Evolutionary conservation across 2,113 vertebrate genomes (phyloP).

Genomic region (Oplegnathus fasciatus): DNA sequence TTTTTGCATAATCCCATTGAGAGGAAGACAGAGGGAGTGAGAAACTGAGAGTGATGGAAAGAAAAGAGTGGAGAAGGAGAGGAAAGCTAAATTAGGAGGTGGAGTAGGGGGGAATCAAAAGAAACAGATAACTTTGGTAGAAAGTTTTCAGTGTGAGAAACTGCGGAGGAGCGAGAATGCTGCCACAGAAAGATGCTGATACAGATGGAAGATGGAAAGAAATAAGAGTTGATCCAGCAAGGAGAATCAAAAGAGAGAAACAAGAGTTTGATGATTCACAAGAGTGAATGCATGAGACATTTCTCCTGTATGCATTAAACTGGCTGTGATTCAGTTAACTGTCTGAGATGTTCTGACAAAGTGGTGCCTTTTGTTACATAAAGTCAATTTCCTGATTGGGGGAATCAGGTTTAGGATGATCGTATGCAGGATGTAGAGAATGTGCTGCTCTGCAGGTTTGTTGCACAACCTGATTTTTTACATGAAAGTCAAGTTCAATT

Average conservation of each 20-base stretch:
- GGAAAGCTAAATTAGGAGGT: conserved; percentile 4
- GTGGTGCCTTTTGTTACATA: background rate
- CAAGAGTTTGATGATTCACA: background rate
- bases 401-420: background rate
- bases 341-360: background rate
- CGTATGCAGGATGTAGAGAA: background rate
- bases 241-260: background rate
- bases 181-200: background rate
- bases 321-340: background rate
- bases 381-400: background rate
- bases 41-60: conserved; percentile 27
- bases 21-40: conserved; percentile 29
- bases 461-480: background rate
- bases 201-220: background rate
- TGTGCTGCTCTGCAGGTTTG: background rate
- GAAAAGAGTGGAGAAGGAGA: background rate
- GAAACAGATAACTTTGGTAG: background rate
- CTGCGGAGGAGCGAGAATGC: background rate
- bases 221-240: background rate
- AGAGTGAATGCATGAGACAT: background rate
- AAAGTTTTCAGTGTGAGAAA: conserved; percentile 17
- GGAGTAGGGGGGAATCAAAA: background rate
- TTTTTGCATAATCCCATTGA: conserved; percentile 69
- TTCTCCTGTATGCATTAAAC: background rate
- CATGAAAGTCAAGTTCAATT: background rate